phyloP scores from a whole-genome alignment of 2,797 vertebrate species.

The Mormyrops attenuatus region DNA sequence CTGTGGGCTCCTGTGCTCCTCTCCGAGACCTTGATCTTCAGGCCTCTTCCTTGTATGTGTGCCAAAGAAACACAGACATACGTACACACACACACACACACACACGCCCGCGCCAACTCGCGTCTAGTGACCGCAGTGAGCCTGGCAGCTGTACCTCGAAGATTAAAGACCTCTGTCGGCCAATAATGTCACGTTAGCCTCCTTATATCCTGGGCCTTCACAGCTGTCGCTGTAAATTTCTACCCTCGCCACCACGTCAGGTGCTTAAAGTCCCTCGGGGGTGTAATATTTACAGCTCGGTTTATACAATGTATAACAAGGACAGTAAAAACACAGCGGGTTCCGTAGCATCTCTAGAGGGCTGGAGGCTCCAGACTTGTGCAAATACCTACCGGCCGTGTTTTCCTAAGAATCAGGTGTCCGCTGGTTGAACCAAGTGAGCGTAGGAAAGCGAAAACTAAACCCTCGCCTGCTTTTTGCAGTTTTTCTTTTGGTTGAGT shows the following conservation, averaged over 20 bases:
- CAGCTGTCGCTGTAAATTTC: neutral
- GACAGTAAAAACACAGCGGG: neutral
- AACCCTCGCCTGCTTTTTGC: neutral
- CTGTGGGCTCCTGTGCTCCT: neutral
- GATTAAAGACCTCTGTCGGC: neutral
- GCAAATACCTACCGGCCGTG: neutral
- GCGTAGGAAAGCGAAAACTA: neutral
- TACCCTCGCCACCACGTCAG: neutral
- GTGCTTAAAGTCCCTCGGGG: neutral
- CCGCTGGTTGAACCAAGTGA: neutral
- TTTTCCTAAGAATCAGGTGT: neutral
- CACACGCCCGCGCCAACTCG: neutral
- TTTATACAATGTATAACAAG: constrained; percentile 11
- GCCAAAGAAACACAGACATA: neutral
- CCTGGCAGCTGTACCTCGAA: neutral
- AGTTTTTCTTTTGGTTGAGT: neutral
- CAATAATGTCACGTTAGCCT: neutral
- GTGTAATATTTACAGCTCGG: neutral
- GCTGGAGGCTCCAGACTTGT: neutral
- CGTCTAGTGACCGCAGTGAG: neutral
- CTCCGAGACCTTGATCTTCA: neutral
- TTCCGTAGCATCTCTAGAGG: neutral
- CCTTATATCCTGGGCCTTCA: neutral
- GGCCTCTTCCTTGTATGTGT: neutral
- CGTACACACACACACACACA: neutral